Conservation (phyloP, 2,797 vertebrate genomes). For the Rhinichthys osculus region DNA sequence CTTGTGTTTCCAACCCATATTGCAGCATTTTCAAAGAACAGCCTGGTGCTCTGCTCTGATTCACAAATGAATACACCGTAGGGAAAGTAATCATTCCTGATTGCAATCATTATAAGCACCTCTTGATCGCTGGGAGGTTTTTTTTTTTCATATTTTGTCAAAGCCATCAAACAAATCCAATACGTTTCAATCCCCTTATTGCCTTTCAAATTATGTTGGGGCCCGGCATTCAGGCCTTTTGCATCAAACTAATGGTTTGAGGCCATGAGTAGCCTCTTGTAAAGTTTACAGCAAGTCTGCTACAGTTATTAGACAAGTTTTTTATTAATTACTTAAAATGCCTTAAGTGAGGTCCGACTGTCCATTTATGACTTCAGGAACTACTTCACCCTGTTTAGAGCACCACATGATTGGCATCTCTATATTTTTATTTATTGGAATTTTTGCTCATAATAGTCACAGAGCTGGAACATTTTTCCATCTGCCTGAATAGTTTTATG, state of each 20-base stretch:
- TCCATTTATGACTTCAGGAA: background rate
- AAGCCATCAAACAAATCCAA: constrained; percentile 28
- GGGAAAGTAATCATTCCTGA: constrained; percentile 35
- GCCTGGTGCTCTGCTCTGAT: constrained; percentile 1
- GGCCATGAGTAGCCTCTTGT: background rate
- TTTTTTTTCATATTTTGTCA: constrained; percentile 40
- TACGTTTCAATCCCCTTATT: constrained; percentile 41
- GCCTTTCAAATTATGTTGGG: constrained; percentile 41
- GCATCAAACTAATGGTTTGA: constrained; percentile 40
- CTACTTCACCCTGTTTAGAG: background rate
- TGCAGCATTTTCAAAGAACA: background rate
- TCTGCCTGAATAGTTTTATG: constrained; percentile 41
- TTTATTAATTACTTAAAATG: constrained; percentile 31
- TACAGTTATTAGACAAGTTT: constrained; percentile 8
- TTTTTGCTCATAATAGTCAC: constrained; percentile 39
- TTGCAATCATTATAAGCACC: constrained; percentile 36
- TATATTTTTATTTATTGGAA: constrained; percentile 18
- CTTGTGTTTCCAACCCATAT: constrained; percentile 5
- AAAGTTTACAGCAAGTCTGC: constrained; percentile 20
- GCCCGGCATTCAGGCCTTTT: background rate
- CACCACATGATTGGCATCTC: constrained; percentile 31
- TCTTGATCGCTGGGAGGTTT: constrained; percentile 4
- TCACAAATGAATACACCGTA: constrained; percentile 20
- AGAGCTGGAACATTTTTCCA: constrained; percentile 47
- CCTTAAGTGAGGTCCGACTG: background rate